Conservation (phyloP, 2,888 invertebrate species). For the Agrotis clavis region DNA sequence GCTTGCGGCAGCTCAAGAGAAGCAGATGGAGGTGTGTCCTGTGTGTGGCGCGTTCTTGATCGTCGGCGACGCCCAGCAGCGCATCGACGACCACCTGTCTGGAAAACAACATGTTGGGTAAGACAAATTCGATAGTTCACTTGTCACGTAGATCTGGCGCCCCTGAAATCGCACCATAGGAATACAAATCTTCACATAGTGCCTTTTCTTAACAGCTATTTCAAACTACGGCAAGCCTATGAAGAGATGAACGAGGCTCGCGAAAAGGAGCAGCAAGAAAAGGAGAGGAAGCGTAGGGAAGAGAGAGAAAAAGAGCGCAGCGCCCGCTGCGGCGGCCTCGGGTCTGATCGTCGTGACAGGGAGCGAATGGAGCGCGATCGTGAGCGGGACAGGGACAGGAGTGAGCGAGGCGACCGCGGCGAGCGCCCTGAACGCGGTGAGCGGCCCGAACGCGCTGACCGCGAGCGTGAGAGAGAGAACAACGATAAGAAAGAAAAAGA, state of each 20-base stretch:
- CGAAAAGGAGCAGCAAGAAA: conserved; percentile 92
- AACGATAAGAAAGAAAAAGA: conserved; percentile 62
- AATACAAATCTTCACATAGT: conserved; percentile 1
- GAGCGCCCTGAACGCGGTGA: conserved; percentile 77
- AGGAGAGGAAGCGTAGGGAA: conserved; percentile 86
- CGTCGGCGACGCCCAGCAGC: conserved; percentile 99
- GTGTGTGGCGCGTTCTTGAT: conserved; percentile 99
- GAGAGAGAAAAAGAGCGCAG: conserved; percentile 85
- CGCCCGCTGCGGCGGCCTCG: conserved; percentile 81
- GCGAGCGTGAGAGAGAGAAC: conserved; percentile 47
- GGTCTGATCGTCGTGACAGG: conserved; percentile 84
- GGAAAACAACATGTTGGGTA: conserved; percentile 99
- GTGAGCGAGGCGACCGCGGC: conserved; percentile 77
- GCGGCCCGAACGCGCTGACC: conserved; percentile 77
- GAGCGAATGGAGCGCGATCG: conserved; percentile 87
- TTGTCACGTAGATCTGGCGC: background rate
- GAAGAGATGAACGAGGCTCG: conserved; percentile 92
- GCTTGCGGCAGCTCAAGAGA: conserved; percentile 97
- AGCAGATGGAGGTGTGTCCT: conserved; percentile 99
- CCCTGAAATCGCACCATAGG: background rate
- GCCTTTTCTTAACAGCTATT: conserved; percentile 86
- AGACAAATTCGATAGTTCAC: conserved; percentile 70
- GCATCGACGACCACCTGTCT: conserved; percentile 99
- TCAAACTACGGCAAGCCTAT: conserved; percentile 93
- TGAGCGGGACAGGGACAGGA: conserved; percentile 80